Base-by-base conservation (phyloP, 2,113 vertebrate genomes). In the Rostratula benghalensis region DNA sequence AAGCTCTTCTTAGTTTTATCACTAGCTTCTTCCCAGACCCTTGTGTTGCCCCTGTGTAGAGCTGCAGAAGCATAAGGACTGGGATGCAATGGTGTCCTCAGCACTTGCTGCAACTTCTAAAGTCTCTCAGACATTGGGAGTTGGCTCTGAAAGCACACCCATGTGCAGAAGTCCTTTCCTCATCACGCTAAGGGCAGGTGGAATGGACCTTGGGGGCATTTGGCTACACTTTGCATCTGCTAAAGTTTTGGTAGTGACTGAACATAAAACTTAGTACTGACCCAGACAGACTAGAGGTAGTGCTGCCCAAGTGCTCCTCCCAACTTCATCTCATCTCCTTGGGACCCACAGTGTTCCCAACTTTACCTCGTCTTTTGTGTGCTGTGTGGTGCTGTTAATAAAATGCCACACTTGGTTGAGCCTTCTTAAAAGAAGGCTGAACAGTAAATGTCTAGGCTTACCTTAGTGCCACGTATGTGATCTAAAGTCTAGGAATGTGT, bases 281-380 rank as follows among this genome's bases (percentile, higher is more conserved):
- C 14, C 8, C 18, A 4, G 27, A 1, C 4, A n/a, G 30, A 33
- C 61, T 28, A 7, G 19, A 30, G 25, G 18, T 28, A 3, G 15
- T 24, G 48, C 22, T 83, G 31, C 35, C 28, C 53, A 30, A 7
- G 0, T 6, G 11, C 39, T 39, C 39, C 75, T 89, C n/a, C 24
- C n/a, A 37, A 0, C 31, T n/a, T 81, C 11, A 15, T 89, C 6
- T 22, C 9, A 4, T 21, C 16, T 51, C 16, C n/a, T 56, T 50
- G 45, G 17, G 43, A 25, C 21, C 16, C 25, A 6, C 13, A 7
- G 0, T 7, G 13, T 68, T 89, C n/a, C 24, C n/a, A 41, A 0
- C 31, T 28, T 81, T 9, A 17, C 86, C 8, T 22, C 8, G 3
- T 21, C 18, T 46, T 15, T 3, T 78, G 10, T 7, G 1, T 11